A percentile compares a stretch with the other conserved stretches of the same genome.
phyloP scores from a whole-genome alignment of 2,888 invertebrate genomes.

The Ophraella communa region DNA sequence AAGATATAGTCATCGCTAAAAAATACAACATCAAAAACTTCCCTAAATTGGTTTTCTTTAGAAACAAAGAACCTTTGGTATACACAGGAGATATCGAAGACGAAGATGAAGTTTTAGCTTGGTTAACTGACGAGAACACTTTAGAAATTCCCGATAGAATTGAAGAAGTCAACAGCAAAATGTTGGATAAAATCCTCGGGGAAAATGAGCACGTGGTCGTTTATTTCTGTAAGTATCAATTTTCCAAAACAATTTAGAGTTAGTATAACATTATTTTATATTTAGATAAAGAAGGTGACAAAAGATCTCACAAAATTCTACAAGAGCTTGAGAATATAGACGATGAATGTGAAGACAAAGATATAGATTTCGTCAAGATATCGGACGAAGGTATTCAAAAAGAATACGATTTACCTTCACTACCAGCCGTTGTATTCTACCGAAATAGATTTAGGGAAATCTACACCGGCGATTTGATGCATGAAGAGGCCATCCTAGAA shows the following conservation, averaged over 20 bases:
- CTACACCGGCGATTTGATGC: constrained; percentile 88
- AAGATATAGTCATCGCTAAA: constrained; percentile 80
- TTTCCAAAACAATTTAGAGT: constrained; percentile 40
- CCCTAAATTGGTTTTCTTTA: constrained; percentile 87
- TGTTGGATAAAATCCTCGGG: constrained; percentile 88
- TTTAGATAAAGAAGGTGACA: constrained; percentile 87
- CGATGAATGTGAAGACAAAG: constrained; percentile 90
- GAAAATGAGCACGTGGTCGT: constrained; percentile 90
- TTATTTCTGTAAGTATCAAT: constrained; percentile 85
- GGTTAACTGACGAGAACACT: constrained; percentile 91
- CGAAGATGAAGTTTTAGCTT: constrained; percentile 88
- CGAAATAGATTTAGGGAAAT: constrained; percentile 87
- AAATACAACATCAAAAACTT: constrained; percentile 84
- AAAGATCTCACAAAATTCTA: constrained; percentile 86
- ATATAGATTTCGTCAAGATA: constrained; percentile 90
- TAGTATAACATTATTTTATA: not conserved
- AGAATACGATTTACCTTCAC: constrained; percentile 81
- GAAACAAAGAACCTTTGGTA: constrained; percentile 87
- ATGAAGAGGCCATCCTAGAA: constrained; percentile 86
- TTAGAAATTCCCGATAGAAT: constrained; percentile 91
- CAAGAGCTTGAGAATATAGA: constrained; percentile 91
- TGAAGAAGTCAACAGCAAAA: constrained; percentile 88
- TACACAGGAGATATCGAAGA: constrained; percentile 86
- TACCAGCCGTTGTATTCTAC: constrained; percentile 87
- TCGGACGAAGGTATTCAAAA: constrained; percentile 87